phyloP scores from a whole-genome alignment of 2,797 vertebrate species.

The Alectoris magna region DNA sequence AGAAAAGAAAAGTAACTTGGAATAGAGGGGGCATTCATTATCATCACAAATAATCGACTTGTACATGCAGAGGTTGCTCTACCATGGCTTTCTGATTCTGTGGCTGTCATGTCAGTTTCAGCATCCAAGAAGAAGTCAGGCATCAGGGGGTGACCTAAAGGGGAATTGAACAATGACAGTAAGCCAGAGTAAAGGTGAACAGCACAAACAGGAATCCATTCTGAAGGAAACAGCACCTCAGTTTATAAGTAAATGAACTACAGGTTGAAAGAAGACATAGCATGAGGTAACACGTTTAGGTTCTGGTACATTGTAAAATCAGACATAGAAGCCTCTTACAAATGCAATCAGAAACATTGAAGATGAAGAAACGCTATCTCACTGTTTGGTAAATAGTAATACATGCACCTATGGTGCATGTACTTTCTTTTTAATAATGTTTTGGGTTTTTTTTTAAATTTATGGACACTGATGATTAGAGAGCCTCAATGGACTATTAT shows the following conservation, averaged over 20 bases:
- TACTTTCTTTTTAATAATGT: neutral
- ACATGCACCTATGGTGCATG: neutral
- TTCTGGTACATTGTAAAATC: neutral
- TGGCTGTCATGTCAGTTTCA: slow-evolving; percentile 72
- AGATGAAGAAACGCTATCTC: neutral
- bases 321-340: neutral
- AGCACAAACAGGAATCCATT: neutral
- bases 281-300: neutral
- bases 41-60: neutral
- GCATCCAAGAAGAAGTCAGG: slow-evolving; percentile 96
- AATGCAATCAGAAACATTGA: neutral
- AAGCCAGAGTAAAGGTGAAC: neutral
- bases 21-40: neutral
- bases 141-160: slow-evolving; percentile 89
- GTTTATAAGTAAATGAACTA: neutral
- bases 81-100: slow-evolving; percentile 83
- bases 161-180: neutral
- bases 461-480: neutral
- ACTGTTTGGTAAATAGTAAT: neutral
- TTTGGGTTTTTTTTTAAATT: neutral
- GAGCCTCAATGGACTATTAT: accelerated
- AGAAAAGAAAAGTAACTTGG: neutral
- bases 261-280: neutral
- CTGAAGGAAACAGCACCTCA: neutral
- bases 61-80: neutral